Evolutionary conservation across 2,113 vertebrate species (phyloP).

Genomic region (Parotia lawesii): DNA sequence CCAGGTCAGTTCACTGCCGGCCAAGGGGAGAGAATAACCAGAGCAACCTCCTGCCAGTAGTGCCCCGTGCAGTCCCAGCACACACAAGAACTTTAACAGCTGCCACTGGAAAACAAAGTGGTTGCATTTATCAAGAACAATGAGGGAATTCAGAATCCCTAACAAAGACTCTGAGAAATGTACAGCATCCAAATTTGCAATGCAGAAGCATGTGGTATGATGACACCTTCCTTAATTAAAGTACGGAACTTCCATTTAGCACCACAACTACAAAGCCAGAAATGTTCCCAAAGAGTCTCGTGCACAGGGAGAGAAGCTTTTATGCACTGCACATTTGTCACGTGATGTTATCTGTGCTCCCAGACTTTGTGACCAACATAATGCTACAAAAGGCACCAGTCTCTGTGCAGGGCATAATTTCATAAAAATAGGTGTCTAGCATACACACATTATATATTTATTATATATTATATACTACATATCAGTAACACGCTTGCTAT

Average conservation of each 20-base stretch:
- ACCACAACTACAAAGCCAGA: not conserved
- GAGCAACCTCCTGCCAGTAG: not conserved
- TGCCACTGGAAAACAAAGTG: slow-evolving; percentile 13
- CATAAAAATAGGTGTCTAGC: not conserved
- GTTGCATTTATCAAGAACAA: not conserved
- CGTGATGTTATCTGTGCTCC: rapidly evolving
- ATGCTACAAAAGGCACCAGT: not conserved
- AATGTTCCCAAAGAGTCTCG: not conserved
- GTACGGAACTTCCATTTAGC: not conserved
- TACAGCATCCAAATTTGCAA: not conserved
- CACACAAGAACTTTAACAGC: not conserved
- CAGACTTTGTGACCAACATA: not conserved
- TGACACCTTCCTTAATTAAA: slow-evolving; percentile 33
- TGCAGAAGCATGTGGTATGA: not conserved
- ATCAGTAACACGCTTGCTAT: not conserved
- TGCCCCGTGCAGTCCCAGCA: not conserved
- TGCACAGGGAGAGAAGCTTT: not conserved
- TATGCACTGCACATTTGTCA: not conserved
- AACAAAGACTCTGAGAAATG: slow-evolving; percentile 40
- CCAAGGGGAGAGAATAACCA: not conserved
- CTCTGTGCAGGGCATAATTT: not conserved
- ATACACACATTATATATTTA: not conserved
- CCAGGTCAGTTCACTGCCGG: not conserved
- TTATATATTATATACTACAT: not conserved
- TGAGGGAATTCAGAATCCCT: slow-evolving; percentile 16